Conservation (phyloP, 2,797 vertebrate genomes). For the Argentina silus region DNA sequence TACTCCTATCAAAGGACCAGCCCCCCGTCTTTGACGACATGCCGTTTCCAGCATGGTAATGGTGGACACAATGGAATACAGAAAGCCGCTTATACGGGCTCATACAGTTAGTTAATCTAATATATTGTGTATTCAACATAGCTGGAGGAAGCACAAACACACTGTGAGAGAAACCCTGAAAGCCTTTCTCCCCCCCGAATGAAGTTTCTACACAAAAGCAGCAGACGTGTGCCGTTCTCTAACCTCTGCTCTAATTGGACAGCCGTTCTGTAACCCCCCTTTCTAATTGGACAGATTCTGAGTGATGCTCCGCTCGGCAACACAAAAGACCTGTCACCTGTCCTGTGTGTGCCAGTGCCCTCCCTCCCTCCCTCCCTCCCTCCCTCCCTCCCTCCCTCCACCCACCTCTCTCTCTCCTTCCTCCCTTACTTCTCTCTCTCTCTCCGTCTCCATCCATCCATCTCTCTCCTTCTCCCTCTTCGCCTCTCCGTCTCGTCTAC, state of each 20-base stretch:
- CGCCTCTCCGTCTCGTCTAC: slow-evolving; percentile 58
- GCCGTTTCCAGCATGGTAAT: not conserved
- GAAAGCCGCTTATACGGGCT: no score
- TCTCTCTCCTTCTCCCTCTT: slow-evolving; percentile 22
- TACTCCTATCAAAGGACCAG: not conserved
- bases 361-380: not conserved
- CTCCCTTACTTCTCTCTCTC: not conserved
- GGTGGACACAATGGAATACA: not conserved
- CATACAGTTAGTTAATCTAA: not conserved
- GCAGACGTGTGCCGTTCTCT: not conserved
- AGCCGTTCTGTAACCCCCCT: not conserved
- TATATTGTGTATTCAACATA: not conserved
- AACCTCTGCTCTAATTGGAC: not conserved
- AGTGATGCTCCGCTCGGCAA: slow-evolving; percentile 16
- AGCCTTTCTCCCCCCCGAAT: not conserved
- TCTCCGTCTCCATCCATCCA: slow-evolving; percentile 26
- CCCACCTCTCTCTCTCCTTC: not conserved
- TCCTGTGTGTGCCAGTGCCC: slow-evolving; percentile 9
- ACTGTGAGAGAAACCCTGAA: not conserved
- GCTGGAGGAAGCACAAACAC: not conserved
- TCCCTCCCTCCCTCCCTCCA: not conserved
- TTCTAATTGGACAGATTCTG: not conserved
- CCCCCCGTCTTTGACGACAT: not conserved
- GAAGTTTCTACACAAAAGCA: not conserved
- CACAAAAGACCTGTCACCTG: slow-evolving; percentile 23